Base-by-base conservation (phyloP, 2,888 invertebrate species). In the Melieria crassipennis region DNA sequence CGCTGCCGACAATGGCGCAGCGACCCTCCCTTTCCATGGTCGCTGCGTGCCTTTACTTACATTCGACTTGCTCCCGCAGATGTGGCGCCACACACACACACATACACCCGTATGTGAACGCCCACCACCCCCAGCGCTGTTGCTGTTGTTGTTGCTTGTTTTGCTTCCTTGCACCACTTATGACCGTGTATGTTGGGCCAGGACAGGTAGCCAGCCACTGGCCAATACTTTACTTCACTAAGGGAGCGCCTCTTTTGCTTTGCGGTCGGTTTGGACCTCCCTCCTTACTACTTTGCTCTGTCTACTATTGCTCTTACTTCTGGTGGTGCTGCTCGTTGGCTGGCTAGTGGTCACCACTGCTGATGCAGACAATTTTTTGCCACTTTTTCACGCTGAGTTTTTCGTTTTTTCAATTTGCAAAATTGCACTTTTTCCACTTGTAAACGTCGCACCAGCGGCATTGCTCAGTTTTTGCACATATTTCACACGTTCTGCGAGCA, bases 401-500 rank as follows among this genome's bases (percentile, higher is more conserved):
- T 56, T 55, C 46, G 46, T 63, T 42, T 62, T 5, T 56, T 69
- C 55, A 62, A 47, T 62, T 63, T 63, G 52, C 68, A 62, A 30
- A 63, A 56, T 63, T 63, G 52, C 55, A 69, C 56, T 63, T 69
- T 69, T 69, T 63, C 30, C 47, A 63, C n/a, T 55, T n/a, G 55
- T 13, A 69, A 30, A 7, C 43, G 9, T 7, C 62, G 5, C 46
- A 10, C 42, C 7, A 69, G 10, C 30, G 30, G 30, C 63, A 62
- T 69, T 63, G 63, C 63, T 69, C 56, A 69, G 30, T 57, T 69
- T 69, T 63, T 56, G 56, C 48, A 69, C 69, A 63, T 69, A 62
- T 62, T 52, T 69, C 11, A n/a, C 45, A 63, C 45, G 47, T 42
- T 57, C 57, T 47, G 11, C 16, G 30, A 42, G 48, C 13, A 63